Evolutionary conservation across 2,113 vertebrate genomes (phyloP).

Genomic region (Grammomys surdaster): DNA sequence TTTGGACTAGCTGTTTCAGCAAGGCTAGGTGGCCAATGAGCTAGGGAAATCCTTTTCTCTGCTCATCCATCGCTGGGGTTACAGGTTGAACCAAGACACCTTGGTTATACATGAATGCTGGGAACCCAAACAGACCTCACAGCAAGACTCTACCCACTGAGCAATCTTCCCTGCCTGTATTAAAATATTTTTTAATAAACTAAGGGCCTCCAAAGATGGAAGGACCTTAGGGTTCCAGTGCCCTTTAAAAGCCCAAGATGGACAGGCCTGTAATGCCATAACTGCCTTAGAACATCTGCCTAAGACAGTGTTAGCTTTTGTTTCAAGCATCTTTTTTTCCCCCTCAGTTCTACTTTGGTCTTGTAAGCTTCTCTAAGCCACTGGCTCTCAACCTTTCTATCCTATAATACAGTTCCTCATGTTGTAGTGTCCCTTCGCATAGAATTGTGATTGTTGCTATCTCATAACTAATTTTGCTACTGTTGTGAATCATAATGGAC

Average conservation of each 20-base stretch:
- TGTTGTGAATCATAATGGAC: not conserved
- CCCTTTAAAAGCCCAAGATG: not conserved
- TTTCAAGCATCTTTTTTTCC: not conserved
- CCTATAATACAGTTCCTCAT: not conserved
- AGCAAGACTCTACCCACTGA: not conserved
- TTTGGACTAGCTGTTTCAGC: not conserved
- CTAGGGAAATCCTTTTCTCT: not conserved
- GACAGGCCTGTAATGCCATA: not conserved
- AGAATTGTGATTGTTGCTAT: not conserved
- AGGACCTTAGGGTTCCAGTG: not conserved
- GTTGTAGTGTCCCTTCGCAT: not conserved
- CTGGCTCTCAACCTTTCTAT: not conserved
- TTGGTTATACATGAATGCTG: not conserved
- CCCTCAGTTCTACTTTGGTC: not conserved
- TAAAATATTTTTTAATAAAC: not conserved
- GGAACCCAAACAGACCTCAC: not conserved
- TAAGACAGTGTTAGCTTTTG: conserved; percentile 32
- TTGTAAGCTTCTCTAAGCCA: not conserved
- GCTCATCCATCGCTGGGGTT: too few relatives aligned
- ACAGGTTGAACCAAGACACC: not conserved
- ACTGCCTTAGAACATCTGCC: not conserved
- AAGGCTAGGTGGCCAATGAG: not conserved
- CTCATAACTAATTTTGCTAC: not conserved
- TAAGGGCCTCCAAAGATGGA: not conserved
- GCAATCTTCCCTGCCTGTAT: too few relatives aligned